A percentile compares a stretch with the other conserved stretches of the same genome.
Evolutionary conservation across 2,797 vertebrate species (phyloP).

Genomic region (Gila robusta): DNA sequence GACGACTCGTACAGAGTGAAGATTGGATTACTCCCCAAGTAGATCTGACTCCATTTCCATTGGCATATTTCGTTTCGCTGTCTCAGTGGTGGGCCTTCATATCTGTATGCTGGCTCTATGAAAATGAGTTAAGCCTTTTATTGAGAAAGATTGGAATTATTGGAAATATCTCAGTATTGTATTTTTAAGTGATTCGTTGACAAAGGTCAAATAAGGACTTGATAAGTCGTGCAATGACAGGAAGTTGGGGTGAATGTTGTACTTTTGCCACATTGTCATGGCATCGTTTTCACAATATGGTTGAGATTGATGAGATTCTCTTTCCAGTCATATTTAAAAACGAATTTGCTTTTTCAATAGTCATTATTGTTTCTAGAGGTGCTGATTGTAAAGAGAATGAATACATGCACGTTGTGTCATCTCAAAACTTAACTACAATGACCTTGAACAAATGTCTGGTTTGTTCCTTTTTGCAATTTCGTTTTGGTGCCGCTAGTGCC

Average conservation of each 20-base stretch:
- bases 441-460: background rate
- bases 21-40: conserved; percentile 37
- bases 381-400: background rate
- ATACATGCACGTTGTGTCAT: background rate
- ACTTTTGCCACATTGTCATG: background rate
- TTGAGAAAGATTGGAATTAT: background rate
- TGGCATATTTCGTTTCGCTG: background rate
- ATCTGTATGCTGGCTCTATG: background rate
- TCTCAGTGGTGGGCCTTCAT: background rate
- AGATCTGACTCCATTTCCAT: conserved; percentile 51
- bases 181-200: conserved; percentile 2
- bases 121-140: conserved; percentile 10
- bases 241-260: background rate
- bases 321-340: background rate
- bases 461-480: background rate
- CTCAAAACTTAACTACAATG: background rate
- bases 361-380: background rate
- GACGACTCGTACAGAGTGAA: conserved; percentile 12
- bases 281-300: background rate
- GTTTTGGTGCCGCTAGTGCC: background rate
- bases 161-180: conserved; percentile 16
- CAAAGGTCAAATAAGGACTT: conserved; percentile 1
- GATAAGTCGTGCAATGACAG: background rate
- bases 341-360: background rate
- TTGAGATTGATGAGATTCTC: background rate